These are phyloP conservation scores for Hesperophylax magnus DNA, from an alignment of 1,140 invertebrate species.

Conservation along the genomic window DNA sequence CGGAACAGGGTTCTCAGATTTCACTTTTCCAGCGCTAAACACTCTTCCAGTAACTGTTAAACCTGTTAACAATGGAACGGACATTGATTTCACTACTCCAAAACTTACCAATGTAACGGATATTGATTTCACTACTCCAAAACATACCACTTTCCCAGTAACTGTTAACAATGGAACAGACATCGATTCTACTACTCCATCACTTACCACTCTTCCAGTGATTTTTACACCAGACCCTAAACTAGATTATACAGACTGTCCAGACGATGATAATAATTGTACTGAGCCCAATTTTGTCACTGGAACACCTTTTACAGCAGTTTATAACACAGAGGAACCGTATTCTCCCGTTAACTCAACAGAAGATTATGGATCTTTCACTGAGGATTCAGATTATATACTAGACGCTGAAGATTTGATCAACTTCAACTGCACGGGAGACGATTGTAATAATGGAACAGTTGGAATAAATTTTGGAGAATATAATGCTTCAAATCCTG, in stretches of 20 bases:
- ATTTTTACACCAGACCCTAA: not conserved
- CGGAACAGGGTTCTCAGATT: no score
- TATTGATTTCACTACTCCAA: no score
- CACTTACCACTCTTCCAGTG: not conserved
- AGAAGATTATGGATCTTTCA: not conserved
- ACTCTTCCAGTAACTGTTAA: no score
- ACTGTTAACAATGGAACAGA: no score
- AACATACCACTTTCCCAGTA: no score
- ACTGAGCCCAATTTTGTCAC: not conserved
- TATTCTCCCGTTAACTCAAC: not conserved
- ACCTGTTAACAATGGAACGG: no score
- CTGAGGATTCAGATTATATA: not conserved
- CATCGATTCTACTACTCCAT: no score
- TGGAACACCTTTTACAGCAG: not conserved
- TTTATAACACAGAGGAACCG: not conserved
- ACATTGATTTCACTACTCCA: no score
- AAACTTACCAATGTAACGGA: no score
- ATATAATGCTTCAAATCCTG: not conserved
- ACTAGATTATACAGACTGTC: not conserved
- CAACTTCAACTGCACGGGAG: not conserved
- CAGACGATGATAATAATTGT: not conserved
- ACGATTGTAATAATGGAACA: not conserved
- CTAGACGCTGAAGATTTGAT: not conserved
- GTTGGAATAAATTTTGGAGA: not conserved
- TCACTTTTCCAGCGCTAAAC: no score